Evolutionary conservation across 2,888 invertebrate genomes (phyloP), one percentile per base, ranked within the genome.

Genomic region (Watsonalla cultraria): DNA sequence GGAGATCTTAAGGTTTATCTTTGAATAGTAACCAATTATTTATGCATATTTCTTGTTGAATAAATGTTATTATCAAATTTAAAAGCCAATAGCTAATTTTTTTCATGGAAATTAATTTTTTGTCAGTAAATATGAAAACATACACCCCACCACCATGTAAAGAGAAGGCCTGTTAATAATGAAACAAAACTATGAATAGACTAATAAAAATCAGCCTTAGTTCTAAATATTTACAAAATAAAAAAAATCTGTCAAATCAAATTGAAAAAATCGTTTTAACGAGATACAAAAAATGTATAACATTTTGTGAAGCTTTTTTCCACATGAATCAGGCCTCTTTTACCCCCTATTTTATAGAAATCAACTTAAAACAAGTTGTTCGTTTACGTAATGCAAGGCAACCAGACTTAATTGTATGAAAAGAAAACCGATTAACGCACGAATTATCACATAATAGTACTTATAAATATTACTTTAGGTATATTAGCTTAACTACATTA

Each of bases 361-460:
- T 52, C 35, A 37, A 53, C 60, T 54, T 56, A 51, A 56, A 42
- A 42, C 14, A 49, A 53, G 51, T 66, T 59, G 54, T 57, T 55
- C 52, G 54, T 64, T 56, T 81, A 90, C 90, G 90, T 90, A 86
- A 81, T 68, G 80, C 75, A 87, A 90, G 90, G 89, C 87, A 84
- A 90, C 90, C 90, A 74, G 49, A 37, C 14, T 78, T 61, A 57
- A 61, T 56, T 60, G 56, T 59, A 60, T 57, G 55, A 47, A 24
- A 51, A 45, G 24, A 49, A 45, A 79, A 80, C 85, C 80, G 78
- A 80, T 78, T 69, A 76, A 71, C 67, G 63, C 63, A 72, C 69
- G 64, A 74, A 76, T 77, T 86, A 87, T 87, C 86, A 87, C 88
- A 86, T 78, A 71, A 69, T 39, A 35, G 14, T 37, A 48, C 35